Percentiles rank a stretch among this genome's conserved stretches.
These are phyloP conservation scores for Sebastes cheni DNA, from an alignment of 2,797 vertebrate genomes.

Conservation along the genomic window DNA sequence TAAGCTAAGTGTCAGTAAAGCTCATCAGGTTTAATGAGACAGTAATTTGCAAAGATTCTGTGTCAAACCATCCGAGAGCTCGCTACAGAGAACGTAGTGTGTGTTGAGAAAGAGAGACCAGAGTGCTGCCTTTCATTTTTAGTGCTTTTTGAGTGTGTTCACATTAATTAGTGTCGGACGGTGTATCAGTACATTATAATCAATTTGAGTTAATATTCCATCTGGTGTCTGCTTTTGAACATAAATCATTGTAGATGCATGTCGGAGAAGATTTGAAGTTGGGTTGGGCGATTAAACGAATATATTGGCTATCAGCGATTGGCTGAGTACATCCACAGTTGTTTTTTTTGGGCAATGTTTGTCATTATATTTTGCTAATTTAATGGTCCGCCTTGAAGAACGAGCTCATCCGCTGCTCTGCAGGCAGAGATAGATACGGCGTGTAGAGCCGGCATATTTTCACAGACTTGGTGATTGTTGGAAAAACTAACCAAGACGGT, in stretches of 20 bases:
- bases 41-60: constrained; percentile 56
- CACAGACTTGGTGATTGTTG: no score
- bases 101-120: not conserved
- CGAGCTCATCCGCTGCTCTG: no score
- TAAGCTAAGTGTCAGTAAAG: constrained; percentile 36
- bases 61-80: constrained; percentile 33
- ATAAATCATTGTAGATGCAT: not conserved
- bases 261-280: not conserved
- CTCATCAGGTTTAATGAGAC: constrained; percentile 58
- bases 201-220: not conserved
- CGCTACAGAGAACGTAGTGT: not conserved
- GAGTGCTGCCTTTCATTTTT: not conserved
- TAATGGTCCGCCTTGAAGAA: no score
- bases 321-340: accelerated
- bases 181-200: not conserved
- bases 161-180: not conserved
- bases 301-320: no score
- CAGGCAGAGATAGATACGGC: no score
- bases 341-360: no score
- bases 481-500: no score
- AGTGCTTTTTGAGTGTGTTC: not conserved
- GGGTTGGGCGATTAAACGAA: no score
- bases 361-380: no score
- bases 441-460: no score
- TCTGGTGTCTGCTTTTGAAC: not conserved